A percentile compares a stretch with the other conserved stretches of the same genome.
Evolutionary conservation across 2,888 invertebrate species (phyloP).

Genomic region (Trypoxylon attenuatum): DNA sequence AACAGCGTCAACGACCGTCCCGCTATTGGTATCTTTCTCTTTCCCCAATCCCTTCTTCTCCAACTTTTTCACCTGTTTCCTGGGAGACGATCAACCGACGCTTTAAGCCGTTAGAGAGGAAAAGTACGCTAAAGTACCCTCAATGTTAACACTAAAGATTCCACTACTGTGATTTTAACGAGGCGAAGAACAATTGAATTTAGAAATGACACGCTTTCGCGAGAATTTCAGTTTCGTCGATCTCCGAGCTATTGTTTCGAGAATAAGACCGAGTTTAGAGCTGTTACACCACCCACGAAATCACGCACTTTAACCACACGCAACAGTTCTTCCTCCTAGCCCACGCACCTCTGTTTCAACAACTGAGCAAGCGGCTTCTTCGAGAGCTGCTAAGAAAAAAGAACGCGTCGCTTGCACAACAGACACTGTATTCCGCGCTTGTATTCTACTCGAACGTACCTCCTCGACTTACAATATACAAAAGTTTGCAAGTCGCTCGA

Average conservation of each 20-base stretch:
- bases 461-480: too few species aligned
- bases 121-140: background rate
- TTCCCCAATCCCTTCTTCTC: constrained; percentile 10
- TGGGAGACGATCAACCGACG: background rate
- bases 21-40: constrained; percentile 29
- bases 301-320: too few species aligned
- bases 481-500: background rate
- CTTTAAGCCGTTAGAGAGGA: background rate
- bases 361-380: background rate
- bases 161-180: constrained; percentile 10
- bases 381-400: background rate
- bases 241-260: constrained; percentile 6
- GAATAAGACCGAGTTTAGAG: constrained; percentile 1
- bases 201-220: constrained; percentile 28
- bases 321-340: background rate
- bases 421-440: too few species aligned
- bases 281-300: constrained; percentile 26
- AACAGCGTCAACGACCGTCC: constrained; percentile 40
- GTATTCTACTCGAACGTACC: background rate
- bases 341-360: background rate
- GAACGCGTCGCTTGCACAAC: background rate
- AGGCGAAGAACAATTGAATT: constrained; percentile 37
- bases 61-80: background rate
- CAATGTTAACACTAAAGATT: constrained; percentile 5
- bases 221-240: constrained; percentile 7